Conservation (phyloP, 2,888 invertebrate species). For the Tanypteryx hageni region DNA sequence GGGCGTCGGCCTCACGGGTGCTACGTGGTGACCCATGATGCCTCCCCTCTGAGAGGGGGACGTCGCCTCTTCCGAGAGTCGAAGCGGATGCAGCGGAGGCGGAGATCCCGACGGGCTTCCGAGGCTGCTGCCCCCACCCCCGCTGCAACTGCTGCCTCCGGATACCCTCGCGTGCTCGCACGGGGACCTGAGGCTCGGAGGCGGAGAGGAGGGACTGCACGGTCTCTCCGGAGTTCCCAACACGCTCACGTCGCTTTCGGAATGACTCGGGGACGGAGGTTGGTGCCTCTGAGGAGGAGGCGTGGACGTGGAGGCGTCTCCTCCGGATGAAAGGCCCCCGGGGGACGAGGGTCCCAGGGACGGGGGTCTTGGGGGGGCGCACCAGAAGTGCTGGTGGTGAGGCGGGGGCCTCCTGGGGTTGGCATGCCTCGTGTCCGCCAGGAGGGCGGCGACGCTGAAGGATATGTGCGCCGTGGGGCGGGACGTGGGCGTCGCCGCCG, state of each 20-base stretch:
- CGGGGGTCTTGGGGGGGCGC: slow-evolving; percentile 75
- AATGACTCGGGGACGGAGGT: slow-evolving; percentile 81
- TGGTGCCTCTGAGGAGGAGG: slow-evolving; percentile 71
- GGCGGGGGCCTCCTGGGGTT: slow-evolving; percentile 72
- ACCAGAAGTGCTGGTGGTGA: slow-evolving; percentile 76
- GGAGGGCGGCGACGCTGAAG: slow-evolving; percentile 92
- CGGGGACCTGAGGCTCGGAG: slow-evolving; percentile 79
- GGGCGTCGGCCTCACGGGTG: slow-evolving; percentile 85
- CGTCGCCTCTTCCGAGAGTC: slow-evolving; percentile 68
- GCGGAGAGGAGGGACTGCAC: slow-evolving; percentile 85
- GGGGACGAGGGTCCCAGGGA: slow-evolving; percentile 65
- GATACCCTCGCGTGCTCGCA: slow-evolving; percentile 62
- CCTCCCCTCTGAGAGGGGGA: slow-evolving; percentile 46
- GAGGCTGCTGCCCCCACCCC: slow-evolving; percentile 59
- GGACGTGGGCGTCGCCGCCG: slow-evolving; percentile 68
- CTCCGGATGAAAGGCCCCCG: slow-evolving; percentile 73
- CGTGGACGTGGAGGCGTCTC: slow-evolving; percentile 70
- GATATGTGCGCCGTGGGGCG: slow-evolving; percentile 77
- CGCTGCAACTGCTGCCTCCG: slow-evolving; percentile 65
- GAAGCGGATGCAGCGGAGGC: slow-evolving; percentile 64
- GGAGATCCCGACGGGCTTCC: slow-evolving; percentile 60
- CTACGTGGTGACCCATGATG: slow-evolving; percentile 67
- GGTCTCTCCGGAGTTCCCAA: slow-evolving; percentile 73
- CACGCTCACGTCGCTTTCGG: slow-evolving; percentile 81
- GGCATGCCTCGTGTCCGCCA: slow-evolving; percentile 85